phyloP scores from a whole-genome alignment of 1,140 invertebrate genomes.

The Pinna nobilis region DNA sequence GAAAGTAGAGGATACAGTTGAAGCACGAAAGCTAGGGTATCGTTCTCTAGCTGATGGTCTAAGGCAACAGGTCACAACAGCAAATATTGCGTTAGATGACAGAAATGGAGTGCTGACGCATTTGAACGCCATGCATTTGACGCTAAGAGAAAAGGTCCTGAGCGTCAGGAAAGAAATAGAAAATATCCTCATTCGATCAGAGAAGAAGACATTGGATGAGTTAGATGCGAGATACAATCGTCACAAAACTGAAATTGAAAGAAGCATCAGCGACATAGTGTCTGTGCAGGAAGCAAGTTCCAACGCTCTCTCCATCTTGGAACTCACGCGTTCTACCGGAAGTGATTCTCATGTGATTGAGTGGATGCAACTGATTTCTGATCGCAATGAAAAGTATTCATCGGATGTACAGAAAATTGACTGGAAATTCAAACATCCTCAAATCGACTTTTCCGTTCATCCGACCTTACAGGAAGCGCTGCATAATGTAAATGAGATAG shows the following conservation, averaged over 20 bases:
- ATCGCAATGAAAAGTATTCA: background rate
- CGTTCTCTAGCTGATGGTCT: background rate
- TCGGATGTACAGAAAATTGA: background rate
- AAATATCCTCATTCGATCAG: constrained; percentile 33
- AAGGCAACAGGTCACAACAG: constrained; percentile 8
- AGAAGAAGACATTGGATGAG: constrained; percentile 23
- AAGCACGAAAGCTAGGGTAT: background rate
- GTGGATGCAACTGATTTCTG: constrained; percentile 21
- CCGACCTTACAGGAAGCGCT: too few species aligned
- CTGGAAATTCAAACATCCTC: too few species aligned
- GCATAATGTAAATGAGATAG: too few species aligned
- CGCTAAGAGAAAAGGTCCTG: constrained; percentile 17
- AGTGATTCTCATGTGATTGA: constrained; percentile 29
- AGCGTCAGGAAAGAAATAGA: constrained; percentile 25
- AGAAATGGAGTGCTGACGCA: background rate
- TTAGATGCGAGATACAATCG: constrained; percentile 15
- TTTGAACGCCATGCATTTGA: constrained; percentile 9
- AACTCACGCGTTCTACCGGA: constrained; percentile 7
- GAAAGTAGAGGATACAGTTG: background rate
- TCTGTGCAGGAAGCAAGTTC: constrained; percentile 14
- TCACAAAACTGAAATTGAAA: constrained; percentile 12
- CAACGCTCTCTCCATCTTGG: constrained; percentile 19
- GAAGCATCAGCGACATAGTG: constrained; percentile 8
- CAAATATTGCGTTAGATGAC: constrained; percentile 25
- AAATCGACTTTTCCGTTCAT: too few species aligned